Base-by-base conservation (phyloP, 2,888 invertebrate species). In the Cheilosia scutellata region DNA sequence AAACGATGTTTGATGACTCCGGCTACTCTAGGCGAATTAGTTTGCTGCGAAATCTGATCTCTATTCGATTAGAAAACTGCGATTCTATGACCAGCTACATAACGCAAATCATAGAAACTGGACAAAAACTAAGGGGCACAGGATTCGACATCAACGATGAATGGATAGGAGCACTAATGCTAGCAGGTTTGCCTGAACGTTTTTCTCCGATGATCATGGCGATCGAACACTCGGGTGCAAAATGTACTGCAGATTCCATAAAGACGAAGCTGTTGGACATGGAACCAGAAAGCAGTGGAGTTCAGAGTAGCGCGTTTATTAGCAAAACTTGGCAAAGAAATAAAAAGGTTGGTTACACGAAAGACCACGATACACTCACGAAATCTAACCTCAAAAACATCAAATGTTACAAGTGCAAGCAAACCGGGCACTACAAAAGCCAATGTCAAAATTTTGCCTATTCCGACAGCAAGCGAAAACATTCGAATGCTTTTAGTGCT, bases 401-500 rank as follows among this genome's bases (percentile, higher is more conserved):
- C 6, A 71, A 71, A 40, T 58, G 58, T 49, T 60, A 62, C 7
- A 42, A 62, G 37, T 62, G 71, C 20, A 63, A 47, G 47, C 44
- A 47, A 47, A 49, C 20, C 11, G 62, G 42, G 11, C 72, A 62
- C 25, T 63, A 62, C 11, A 74, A 63, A 31, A 74, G 44, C n/a
- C 62, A 53, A 44, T 63, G 55, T 44, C 53, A 7, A 57, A 53
- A 55, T 20, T 1, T 33, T 37, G 27, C 33, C 2, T 47, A 9
- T 25, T 42, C n/a, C 4, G 44, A 62, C 2, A 42, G 42, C 25
- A 65, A 80, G 11, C 49, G 37, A 5, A 76, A 82, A 63, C 71
- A 77, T 25, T 65, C 66, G n/a, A 88, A 87, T 63, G 88, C 87
- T 27, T 89, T 90, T 79, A 88, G 89, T 87, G 31, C 88, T 88